Percentiles rank a stretch among this genome's conserved stretches.
Evolutionary conservation across 2,888 invertebrate species (phyloP).

Genomic region (Poecilobothrus nobilitatus): DNA sequence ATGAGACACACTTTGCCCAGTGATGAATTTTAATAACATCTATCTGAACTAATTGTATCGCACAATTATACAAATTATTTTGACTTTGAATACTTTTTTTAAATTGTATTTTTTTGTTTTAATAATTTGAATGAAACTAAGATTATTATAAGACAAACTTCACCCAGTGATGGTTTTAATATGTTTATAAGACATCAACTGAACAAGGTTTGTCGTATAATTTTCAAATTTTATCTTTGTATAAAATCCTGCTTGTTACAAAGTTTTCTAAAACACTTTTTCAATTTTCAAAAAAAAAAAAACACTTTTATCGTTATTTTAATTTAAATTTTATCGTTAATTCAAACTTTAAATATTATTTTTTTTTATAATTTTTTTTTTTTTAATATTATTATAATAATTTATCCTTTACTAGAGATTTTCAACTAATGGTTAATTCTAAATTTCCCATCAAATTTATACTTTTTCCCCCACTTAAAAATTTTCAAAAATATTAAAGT

Average conservation of each 20-base stretch:
- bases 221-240: constrained; percentile 15
- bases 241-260: too few relatives aligned
- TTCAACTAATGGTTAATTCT: neutral
- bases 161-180: constrained; percentile 38
- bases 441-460: neutral
- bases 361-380: too few relatives aligned
- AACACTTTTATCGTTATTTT: too few relatives aligned
- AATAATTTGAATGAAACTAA: constrained; percentile 4
- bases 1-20: constrained; percentile 41
- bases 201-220: constrained; percentile 38
- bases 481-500: neutral
- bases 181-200: constrained; percentile 27
- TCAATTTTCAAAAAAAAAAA: too few relatives aligned
- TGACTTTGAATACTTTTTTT: neutral
- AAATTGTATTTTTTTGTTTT: constrained; percentile 10
- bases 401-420: too few relatives aligned
- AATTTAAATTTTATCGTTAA: too few relatives aligned
- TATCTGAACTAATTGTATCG: constrained; percentile 35
- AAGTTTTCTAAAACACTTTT: too few relatives aligned
- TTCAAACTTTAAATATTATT: too few relatives aligned
- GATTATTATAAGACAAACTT: constrained; percentile 40
- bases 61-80: constrained; percentile 22
- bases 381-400: too few relatives aligned
- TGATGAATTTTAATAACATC: constrained; percentile 31
- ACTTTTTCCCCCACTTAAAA: neutral